These are phyloP conservation scores for Oryctolagus cuniculus DNA, from an alignment of 2,113 vertebrate genomes.

Conservation along the genomic window mOryCun1.1 NC_091436.1:24819001-24819500, in stretches of 20 bases:
- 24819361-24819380: conserved; percentile 22
- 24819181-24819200: conserved; percentile 37
- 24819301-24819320: background rate
- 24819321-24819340: background rate
- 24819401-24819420: conserved; percentile 41
- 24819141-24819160: conserved; percentile 63
- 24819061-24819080: background rate
- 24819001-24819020: no score
- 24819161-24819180: conserved; percentile 42
- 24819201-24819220: conserved; percentile 42
- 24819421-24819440: background rate
- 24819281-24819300: background rate
- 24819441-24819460: conserved; percentile 43
- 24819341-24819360: background rate
- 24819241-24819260: conserved; percentile 31
- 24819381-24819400: background rate
- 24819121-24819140: conserved; percentile 32
- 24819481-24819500: background rate
- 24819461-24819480: background rate
- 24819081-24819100: background rate
- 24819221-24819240: conserved; percentile 58
- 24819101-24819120: conserved; percentile 15
- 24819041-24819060: no score
- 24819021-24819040: no score
- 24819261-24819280: background rate